A percentile compares a stretch with the other conserved stretches of the same genome.
Conservation (phyloP, 2,888 invertebrate species). For the Lysandra coridon region DNA sequence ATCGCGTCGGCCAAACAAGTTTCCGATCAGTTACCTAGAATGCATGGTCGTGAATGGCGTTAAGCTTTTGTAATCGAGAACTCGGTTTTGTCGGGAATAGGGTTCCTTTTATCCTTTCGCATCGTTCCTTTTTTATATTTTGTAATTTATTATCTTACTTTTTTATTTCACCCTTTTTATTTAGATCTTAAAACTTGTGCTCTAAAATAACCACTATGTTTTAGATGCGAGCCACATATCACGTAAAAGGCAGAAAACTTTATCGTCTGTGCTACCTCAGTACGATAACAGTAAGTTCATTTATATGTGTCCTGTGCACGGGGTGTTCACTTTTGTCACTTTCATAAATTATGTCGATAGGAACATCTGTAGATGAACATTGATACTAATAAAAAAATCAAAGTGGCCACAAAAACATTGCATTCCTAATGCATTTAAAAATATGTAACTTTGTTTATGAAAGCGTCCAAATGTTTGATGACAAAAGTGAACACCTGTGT, state of each 20-base stretch:
- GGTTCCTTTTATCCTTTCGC: neutral
- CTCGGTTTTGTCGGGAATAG: no score
- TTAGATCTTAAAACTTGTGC: neutral
- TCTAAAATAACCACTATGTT: slow-evolving; percentile 39
- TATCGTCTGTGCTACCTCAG: slow-evolving; percentile 48
- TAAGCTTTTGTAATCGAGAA: no score
- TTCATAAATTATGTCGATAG: neutral
- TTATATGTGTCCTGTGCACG: slow-evolving; percentile 37
- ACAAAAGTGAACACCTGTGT: slow-evolving; percentile 19
- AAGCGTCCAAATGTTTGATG: neutral
- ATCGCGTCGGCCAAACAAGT: neutral
- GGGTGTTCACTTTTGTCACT: slow-evolving; percentile 19
- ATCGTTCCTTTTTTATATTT: neutral
- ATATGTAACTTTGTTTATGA: neutral
- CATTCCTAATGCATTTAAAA: slow-evolving; percentile 29
- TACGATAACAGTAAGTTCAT: slow-evolving; percentile 68
- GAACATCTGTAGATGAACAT: neutral
- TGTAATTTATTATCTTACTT: neutral
- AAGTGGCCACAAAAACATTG: neutral
- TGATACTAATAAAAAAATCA: neutral
- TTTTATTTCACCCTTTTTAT: neutral
- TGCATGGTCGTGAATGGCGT: no score
- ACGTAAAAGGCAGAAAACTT: slow-evolving; percentile 55
- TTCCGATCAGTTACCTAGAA: neutral
- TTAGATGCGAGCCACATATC: slow-evolving; percentile 44